phyloP scores from a whole-genome alignment of 2,113 vertebrate species.

The Scophthalmus maximus region DNA sequence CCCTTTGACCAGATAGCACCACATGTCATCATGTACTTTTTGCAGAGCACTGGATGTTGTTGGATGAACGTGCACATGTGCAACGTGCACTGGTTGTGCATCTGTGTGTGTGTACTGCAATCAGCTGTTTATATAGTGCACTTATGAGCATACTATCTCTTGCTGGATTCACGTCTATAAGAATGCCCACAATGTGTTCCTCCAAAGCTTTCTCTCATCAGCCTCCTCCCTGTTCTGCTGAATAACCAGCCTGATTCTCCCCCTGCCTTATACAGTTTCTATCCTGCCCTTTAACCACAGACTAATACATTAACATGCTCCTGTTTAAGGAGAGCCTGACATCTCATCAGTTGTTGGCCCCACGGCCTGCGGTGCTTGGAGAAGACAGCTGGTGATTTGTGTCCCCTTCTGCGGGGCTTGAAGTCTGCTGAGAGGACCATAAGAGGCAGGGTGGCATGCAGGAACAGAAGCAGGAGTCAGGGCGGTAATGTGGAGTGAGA shows the following conservation, averaged over 20 bases:
- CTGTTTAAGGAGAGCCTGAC: constrained; percentile 68
- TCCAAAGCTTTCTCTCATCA: constrained; percentile 4
- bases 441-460: constrained; percentile 77
- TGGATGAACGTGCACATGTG: too few relatives aligned
- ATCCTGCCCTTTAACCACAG: constrained; percentile 28
- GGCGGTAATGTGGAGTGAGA: constrained; percentile 17
- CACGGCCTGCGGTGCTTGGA: constrained; percentile 36
- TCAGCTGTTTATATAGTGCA: background rate
- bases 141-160: background rate
- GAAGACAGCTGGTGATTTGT: constrained; percentile 69
- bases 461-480: constrained; percentile 5
- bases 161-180: constrained; percentile 1
- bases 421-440: constrained; percentile 70
- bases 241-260: background rate
- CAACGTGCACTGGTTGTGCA: too few relatives aligned
- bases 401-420: constrained; percentile 7
- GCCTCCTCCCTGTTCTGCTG: constrained; percentile 14
- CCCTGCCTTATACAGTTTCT: background rate
- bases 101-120: too few relatives aligned
- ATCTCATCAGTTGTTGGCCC: constrained; percentile 53
- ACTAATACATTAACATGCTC: constrained; percentile 51
- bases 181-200: background rate
- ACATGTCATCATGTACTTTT: too few relatives aligned
- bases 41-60: too few relatives aligned
- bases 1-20: too few relatives aligned